These are phyloP conservation scores for Indri indri DNA, from an alignment of 2,113 vertebrate genomes.

Conservation along the genomic window DNA sequence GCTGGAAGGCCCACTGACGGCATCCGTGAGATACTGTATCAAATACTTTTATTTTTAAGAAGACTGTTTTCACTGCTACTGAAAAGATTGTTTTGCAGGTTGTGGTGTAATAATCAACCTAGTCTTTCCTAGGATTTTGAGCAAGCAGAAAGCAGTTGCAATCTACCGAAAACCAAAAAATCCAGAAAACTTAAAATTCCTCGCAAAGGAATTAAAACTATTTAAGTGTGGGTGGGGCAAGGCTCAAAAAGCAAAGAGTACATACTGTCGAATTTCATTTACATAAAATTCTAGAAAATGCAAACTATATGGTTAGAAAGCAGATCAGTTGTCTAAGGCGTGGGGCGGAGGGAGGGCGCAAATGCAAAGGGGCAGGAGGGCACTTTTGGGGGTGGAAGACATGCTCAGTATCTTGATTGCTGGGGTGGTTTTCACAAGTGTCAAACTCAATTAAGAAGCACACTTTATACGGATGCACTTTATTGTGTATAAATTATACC, in stretches of 20 bases:
- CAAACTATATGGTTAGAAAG: not conserved
- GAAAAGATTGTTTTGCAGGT: not conserved
- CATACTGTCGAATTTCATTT: not conserved
- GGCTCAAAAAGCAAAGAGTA: not conserved
- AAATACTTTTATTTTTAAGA: not conserved
- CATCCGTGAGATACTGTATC: not conserved
- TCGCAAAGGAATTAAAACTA: not conserved
- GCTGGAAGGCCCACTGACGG: not conserved
- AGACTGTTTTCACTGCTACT: not conserved
- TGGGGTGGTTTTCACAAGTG: not conserved
- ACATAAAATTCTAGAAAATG: not conserved
- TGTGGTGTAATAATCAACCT: not conserved
- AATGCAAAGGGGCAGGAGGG: not conserved
- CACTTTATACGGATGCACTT: not conserved
- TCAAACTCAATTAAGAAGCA: not conserved
- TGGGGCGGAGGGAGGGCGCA: not conserved
- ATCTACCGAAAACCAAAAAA: not conserved
- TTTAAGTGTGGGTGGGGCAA: not conserved
- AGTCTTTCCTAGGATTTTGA: not conserved
- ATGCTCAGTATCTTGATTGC: not conserved
- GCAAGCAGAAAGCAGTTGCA: not conserved
- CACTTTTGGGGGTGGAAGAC: not conserved
- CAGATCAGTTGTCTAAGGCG: not conserved
- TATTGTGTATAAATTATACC: not conserved
- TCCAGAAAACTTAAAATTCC: not conserved